These are phyloP conservation scores for Selenia dentaria DNA, from an alignment of 2,888 invertebrate species.

Conservation along the genomic window DNA sequence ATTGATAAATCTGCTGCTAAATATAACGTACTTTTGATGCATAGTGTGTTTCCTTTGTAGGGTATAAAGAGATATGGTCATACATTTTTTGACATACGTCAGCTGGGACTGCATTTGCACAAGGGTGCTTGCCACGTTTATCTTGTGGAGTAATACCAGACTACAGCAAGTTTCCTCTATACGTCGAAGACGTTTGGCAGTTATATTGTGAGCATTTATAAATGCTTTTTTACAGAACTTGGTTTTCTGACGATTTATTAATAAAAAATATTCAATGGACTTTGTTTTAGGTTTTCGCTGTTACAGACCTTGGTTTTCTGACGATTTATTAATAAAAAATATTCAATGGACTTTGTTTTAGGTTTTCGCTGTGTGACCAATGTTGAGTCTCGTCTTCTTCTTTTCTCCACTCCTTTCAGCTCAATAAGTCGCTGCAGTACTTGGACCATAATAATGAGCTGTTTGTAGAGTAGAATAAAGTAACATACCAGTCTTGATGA, in stretches of 20 bases:
- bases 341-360: conserved; percentile 10
- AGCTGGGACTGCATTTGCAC: conserved; percentile 10
- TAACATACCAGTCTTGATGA: conserved; percentile 9
- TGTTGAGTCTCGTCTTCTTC: conserved; percentile 4
- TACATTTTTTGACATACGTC: conserved; percentile 6
- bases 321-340: conserved; percentile 9
- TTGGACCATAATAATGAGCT: neutral
- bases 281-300: conserved; percentile 15
- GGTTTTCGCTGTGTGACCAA: conserved; percentile 11
- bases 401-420: neutral
- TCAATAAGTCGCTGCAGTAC: neutral
- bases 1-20: too few species aligned
- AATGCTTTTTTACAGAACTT: too few species aligned
- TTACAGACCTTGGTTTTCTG: conserved; percentile 4
- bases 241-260: conserved; percentile 8
- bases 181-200: too few species aligned
- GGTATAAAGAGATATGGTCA: conserved; percentile 9
- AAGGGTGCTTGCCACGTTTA: conserved; percentile 5
- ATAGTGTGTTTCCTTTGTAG: conserved; percentile 12
- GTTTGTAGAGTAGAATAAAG: conserved; percentile 5
- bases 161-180: too few species aligned
- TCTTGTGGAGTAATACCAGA: too few species aligned
- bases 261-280: conserved; percentile 5
- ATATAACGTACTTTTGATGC: conserved; percentile 1
- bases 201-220: too few species aligned